phyloP scores from a whole-genome alignment of 2,888 invertebrate genomes.

The Cheilosia pagana region DNA sequence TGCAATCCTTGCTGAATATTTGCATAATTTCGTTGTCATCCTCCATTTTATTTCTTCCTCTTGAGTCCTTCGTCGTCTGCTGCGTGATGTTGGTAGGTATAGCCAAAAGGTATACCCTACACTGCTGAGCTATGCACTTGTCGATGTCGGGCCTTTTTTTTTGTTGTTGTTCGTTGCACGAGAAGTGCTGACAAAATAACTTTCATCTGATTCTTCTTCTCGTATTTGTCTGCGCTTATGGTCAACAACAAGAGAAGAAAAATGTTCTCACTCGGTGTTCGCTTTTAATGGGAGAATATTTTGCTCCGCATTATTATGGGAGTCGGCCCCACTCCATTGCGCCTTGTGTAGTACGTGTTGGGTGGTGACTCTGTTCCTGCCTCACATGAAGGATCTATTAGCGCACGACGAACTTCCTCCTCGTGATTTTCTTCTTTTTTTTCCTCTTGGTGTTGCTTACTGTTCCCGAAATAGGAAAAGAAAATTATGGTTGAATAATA shows the following conservation, averaged over 20 bases:
- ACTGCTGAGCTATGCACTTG: conserved; percentile 60
- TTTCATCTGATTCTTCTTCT: conserved; percentile 53
- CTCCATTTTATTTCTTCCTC: conserved; percentile 35
- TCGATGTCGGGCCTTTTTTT: conserved; percentile 40
- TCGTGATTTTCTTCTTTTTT: neutral
- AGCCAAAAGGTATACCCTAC: neutral
- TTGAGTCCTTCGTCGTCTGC: neutral
- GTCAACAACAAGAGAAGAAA: conserved; percentile 11
- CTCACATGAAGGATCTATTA: conserved; percentile 59
- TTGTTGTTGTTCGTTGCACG: conserved; percentile 3
- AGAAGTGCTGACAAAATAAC: conserved; percentile 57
- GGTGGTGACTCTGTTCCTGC: conserved; percentile 8
- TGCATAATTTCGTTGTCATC: conserved; percentile 73
- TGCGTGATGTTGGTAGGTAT: neutral
- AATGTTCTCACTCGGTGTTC: neutral
- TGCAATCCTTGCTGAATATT: conserved; percentile 74
- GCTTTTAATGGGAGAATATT: conserved; percentile 22
- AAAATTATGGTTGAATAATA: conserved; percentile 62
- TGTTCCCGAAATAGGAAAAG: conserved; percentile 38
- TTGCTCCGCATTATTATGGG: conserved; percentile 43
- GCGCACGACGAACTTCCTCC: conserved; percentile 39
- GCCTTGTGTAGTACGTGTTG: conserved; percentile 28
- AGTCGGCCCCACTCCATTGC: conserved; percentile 42
- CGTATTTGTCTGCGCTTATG: conserved; percentile 30
- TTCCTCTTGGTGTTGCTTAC: conserved; percentile 14